Base-by-base conservation (phyloP, 2,888 invertebrate genomes). In the Gortyna flavago region DNA sequence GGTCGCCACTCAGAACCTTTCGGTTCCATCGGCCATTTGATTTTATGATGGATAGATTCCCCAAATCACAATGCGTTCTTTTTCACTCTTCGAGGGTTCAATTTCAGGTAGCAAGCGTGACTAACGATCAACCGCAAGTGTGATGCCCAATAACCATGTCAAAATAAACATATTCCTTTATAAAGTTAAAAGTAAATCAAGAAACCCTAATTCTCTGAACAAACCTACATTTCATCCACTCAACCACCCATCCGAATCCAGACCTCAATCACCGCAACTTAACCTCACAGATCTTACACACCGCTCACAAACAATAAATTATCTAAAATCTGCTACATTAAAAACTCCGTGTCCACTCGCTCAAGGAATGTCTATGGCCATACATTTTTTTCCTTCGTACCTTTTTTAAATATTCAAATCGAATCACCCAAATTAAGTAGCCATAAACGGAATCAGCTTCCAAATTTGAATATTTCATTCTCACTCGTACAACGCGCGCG, bases 351-450 rank as follows among this genome's bases (percentile, higher is more conserved):
- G 90, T 88, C 90, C 86, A 89, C 88, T 88, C 87, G 87, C 86
- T 84, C 88, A 81, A 91, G 95, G 96, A 96, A 96, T 96, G 95
- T 94, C 92, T 95, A 93, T 93, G 93, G 92, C 90, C 91, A 90
- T 91, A 91, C 91, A 89, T 90, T 93, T 93, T 94, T 94, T 92
- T 92, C 89, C 83, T 88, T 90, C 90, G 92, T 92, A 92, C 91
- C 93, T 94, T 95, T 95, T 95, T 94, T 93, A 94, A 94, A 95
- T 88, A 96, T 96, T 96, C 95, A 96, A 96, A 96, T 96, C 96
- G 96, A 96, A 96, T 96, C 96, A 96, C 95, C 96, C 96, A 96
- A 96, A 96, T 96, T 96, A 96, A 96, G 96, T 96, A 96, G 96
- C 96, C 96, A 96, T 96, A 96, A 96, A 96, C 95, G 96, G 94